These are phyloP conservation scores for Pseudolaguvia tuberculata DNA, from an alignment of 2,113 vertebrate species.

Conservation along the genomic window DNA sequence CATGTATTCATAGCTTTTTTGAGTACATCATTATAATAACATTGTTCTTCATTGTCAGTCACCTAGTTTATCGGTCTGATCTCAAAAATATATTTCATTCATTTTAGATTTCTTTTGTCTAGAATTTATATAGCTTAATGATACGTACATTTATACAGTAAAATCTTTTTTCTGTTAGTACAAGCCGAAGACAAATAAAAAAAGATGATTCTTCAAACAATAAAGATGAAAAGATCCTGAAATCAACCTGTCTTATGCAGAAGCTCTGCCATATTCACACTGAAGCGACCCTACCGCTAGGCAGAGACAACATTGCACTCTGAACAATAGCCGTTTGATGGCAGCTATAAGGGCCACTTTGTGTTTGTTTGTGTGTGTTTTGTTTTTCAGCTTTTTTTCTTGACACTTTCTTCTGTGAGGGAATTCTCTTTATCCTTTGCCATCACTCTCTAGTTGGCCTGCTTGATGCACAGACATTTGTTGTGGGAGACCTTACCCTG, in stretches of 20 bases:
- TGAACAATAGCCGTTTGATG: slow-evolving; percentile 61
- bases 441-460: slow-evolving; percentile 71
- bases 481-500: slow-evolving; percentile 71
- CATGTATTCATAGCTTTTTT: slow-evolving; percentile 11
- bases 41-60: background rate
- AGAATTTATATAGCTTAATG: background rate
- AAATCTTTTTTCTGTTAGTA: slow-evolving; percentile 1
- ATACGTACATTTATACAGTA: background rate
- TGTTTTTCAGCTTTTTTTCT: slow-evolving; percentile 43
- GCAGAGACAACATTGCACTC: slow-evolving; percentile 59
- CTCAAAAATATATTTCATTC: too few species aligned
- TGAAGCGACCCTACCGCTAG: slow-evolving; percentile 64
- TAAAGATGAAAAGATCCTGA: slow-evolving; percentile 39
- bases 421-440: slow-evolving; percentile 72
- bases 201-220: slow-evolving; percentile 33
- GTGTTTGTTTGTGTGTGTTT: slow-evolving; percentile 53
- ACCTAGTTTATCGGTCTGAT: background rate
- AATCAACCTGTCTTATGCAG: slow-evolving; percentile 64
- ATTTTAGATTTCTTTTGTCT: background rate
- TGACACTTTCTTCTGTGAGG: slow-evolving; percentile 50
- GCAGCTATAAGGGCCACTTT: slow-evolving; percentile 65
- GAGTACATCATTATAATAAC: slow-evolving; percentile 1
- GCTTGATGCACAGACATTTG: slow-evolving; percentile 61
- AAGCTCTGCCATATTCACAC: slow-evolving; percentile 61
- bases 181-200: slow-evolving; percentile 12